phyloP scores from a whole-genome alignment of 2,888 invertebrate species.

The Desoria tigrina region DNA sequence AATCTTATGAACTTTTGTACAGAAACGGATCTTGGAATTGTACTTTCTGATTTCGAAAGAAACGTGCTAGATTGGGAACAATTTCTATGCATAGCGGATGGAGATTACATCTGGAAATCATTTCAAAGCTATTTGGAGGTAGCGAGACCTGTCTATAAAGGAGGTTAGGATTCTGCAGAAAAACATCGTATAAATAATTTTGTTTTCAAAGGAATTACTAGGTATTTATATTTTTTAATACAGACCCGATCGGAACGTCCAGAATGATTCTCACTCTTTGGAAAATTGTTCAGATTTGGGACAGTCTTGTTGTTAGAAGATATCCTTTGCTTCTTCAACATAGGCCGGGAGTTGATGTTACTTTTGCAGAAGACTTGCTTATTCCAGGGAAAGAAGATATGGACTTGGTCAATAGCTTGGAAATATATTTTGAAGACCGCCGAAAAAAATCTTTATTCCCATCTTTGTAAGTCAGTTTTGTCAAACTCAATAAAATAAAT shows the following conservation, averaged over 20 bases:
- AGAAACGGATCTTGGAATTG: conserved; percentile 8
- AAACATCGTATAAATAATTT: too few species aligned
- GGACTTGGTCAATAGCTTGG: background rate
- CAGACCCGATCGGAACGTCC: conserved; percentile 15
- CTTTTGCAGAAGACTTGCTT: conserved; percentile 14
- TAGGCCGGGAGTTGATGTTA: conserved; percentile 20
- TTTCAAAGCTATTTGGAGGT: conserved; percentile 12
- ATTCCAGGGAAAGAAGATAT: conserved; percentile 15
- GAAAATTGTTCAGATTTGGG: conserved; percentile 22
- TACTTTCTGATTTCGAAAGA: conserved; percentile 24
- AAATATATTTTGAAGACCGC: conserved; percentile 16
- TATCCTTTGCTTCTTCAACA: conserved; percentile 19
- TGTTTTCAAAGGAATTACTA: too few species aligned
- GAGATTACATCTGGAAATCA: conserved; percentile 13
- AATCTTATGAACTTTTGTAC: background rate
- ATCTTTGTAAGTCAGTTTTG: too few species aligned
- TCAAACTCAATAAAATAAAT: too few species aligned
- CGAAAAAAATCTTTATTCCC: conserved; percentile 8
- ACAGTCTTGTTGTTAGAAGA: background rate
- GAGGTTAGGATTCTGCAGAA: too few species aligned
- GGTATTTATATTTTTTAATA: conserved; percentile 16
- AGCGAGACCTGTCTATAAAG: too few species aligned
- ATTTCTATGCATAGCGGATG: background rate
- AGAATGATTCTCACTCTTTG: conserved; percentile 19
- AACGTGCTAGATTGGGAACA: conserved; percentile 15